These are phyloP conservation scores for Cheilosia grossa DNA, from an alignment of 2,888 invertebrate species.

Conservation along the genomic window DNA sequence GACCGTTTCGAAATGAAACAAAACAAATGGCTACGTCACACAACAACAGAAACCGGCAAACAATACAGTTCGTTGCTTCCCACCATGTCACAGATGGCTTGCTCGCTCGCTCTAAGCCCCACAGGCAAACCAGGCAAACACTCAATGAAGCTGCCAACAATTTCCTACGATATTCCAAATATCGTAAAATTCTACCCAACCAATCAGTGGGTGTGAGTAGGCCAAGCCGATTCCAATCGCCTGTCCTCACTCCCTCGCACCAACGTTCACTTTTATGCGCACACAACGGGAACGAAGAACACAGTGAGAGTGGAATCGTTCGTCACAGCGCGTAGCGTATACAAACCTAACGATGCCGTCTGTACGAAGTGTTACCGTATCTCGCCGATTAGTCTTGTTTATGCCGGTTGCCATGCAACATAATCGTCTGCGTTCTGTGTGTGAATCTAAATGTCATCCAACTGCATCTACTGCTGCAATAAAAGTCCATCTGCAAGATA, in stretches of 20 bases:
- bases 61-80: constrained; percentile 59
- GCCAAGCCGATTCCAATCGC: not conserved
- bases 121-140: not conserved
- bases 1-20: constrained; percentile 61
- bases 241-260: constrained; percentile 31
- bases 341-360: constrained; percentile 62
- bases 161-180: constrained; percentile 58
- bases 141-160: not conserved
- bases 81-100: not conserved
- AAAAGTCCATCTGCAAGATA: constrained; percentile 34
- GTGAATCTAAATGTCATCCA: constrained; percentile 62
- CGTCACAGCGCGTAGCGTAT: constrained; percentile 35
- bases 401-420: constrained; percentile 80
- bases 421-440: constrained; percentile 73
- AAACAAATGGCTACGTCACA: constrained; percentile 71
- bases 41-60: constrained; percentile 59
- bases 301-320: constrained; percentile 35
- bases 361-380: constrained; percentile 71
- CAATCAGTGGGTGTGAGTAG: constrained; percentile 1
- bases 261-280: constrained; percentile 11
- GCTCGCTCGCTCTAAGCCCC: not conserved
- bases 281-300: constrained; percentile 42
- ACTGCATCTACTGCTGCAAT: constrained; percentile 59
- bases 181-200: constrained; percentile 29
- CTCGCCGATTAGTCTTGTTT: constrained; percentile 79